Conservation (phyloP, 2,113 vertebrate genomes). For the Myodes glareolus region DNA sequence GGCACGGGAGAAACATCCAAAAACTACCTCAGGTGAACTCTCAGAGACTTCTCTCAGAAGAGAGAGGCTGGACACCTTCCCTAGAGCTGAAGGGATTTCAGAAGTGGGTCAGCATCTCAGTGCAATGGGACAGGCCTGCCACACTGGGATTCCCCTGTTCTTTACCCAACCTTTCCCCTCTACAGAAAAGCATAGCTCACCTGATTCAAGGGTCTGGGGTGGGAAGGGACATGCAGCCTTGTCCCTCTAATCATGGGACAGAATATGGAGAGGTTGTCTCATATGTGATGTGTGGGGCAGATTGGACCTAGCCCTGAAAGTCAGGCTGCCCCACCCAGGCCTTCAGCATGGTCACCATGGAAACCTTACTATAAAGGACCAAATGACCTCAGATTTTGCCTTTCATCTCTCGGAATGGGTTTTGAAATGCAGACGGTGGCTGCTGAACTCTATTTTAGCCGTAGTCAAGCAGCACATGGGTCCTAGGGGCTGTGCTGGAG, state of each 20-base stretch:
- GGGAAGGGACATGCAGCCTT: not conserved
- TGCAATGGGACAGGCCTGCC: not conserved
- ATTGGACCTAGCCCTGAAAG: not conserved
- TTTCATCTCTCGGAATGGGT: not conserved
- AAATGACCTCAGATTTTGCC: conserved; percentile 9
- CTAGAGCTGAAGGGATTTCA: not conserved
- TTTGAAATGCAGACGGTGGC: not conserved
- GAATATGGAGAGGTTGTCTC: accelerated
- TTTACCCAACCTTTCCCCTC: not conserved
- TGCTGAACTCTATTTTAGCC: not conserved
- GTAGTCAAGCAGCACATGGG: not conserved
- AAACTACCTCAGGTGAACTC: not conserved
- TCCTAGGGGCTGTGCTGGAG: not conserved
- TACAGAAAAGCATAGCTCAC: not conserved
- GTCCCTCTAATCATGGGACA: not conserved
- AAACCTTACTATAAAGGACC: conserved; percentile 10
- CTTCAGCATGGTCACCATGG: not conserved
- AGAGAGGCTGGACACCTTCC: not conserved
- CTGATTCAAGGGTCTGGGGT: not conserved
- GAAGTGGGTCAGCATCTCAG: not conserved
- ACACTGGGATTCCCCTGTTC: too few species aligned
- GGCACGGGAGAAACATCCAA: not conserved
- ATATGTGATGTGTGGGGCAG: not conserved
- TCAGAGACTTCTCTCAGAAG: not conserved
- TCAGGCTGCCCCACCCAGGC: not conserved